These are phyloP conservation scores for Nomada flava DNA, from an alignment of 2,888 invertebrate species.

Conservation along the genomic window DNA sequence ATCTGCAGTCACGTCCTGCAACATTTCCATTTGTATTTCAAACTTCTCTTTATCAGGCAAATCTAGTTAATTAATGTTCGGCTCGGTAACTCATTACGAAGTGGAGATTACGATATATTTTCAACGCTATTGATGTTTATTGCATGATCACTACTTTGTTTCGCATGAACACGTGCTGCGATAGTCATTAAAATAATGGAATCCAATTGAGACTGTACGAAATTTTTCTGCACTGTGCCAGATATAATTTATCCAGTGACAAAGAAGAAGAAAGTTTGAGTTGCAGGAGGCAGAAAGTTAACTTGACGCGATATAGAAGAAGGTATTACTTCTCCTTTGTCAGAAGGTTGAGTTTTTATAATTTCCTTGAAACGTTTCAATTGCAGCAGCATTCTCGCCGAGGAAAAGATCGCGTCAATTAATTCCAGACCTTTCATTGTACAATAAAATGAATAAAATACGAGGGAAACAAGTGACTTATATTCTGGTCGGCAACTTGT, in stretches of 20 bases:
- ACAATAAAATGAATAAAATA: too few relatives aligned
- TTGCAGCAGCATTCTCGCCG: not conserved
- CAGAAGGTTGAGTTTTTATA: not conserved
- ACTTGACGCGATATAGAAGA: not conserved
- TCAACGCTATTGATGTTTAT: not conserved
- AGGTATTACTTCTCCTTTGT: not conserved
- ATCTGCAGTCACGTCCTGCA: constrained; percentile 42
- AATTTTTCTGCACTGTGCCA: not conserved
- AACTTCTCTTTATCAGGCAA: constrained; percentile 35
- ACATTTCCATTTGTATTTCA: constrained; percentile 53
- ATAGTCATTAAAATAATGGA: constrained; percentile 4
- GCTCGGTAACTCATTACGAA: constrained; percentile 27
- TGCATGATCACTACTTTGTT: not conserved
- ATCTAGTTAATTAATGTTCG: constrained; percentile 43
- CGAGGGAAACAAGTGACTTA: too few relatives aligned
- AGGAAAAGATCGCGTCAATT: too few relatives aligned
- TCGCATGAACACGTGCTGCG: not conserved
- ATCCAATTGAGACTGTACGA: not conserved
- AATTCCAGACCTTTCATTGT: too few relatives aligned
- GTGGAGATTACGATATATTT: constrained; percentile 9
- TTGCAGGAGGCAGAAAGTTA: not conserved
- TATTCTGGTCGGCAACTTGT: too few relatives aligned
- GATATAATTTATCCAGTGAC: not conserved
- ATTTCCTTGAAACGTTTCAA: not conserved
- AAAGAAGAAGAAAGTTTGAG: not conserved